These are phyloP conservation scores for Zosterops japonicus DNA, from an alignment of 2,113 vertebrate species.

Conservation along the genomic window DNA sequence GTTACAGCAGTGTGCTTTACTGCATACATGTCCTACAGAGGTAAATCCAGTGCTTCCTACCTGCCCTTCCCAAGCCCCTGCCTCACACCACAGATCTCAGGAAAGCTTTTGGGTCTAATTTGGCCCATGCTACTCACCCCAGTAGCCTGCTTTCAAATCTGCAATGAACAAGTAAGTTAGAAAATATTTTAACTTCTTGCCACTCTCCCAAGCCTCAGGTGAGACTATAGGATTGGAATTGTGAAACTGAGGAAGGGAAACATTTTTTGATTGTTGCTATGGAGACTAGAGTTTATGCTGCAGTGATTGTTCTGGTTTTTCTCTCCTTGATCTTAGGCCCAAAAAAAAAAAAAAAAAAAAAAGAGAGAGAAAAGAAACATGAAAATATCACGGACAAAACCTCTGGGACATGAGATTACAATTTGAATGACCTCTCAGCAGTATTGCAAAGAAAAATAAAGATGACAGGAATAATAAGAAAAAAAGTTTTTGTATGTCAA, in stretches of 20 bases:
- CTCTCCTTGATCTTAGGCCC: background rate
- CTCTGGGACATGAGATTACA: background rate
- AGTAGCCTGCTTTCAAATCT: background rate
- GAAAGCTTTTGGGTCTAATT: background rate
- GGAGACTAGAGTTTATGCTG: background rate
- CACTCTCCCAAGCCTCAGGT: background rate
- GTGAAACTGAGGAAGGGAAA: background rate
- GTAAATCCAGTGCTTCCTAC: background rate
- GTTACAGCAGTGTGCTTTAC: background rate
- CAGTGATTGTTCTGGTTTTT: background rate
- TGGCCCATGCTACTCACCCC: background rate
- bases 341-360: background rate
- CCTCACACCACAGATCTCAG: background rate
- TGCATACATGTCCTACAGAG: background rate
- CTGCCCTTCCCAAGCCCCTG: background rate
- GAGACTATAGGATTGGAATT: background rate
- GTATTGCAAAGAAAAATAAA: background rate
- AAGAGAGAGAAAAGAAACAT: too few relatives aligned
- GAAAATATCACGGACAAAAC: background rate
- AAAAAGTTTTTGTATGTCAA: background rate
- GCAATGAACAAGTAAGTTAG: background rate
- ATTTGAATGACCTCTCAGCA: background rate
- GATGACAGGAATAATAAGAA: background rate
- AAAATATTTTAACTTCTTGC: background rate
- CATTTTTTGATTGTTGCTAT: background rate